Conservation (phyloP, 2,888 invertebrate genomes). For the Pachycephus smyrnensis region DNA sequence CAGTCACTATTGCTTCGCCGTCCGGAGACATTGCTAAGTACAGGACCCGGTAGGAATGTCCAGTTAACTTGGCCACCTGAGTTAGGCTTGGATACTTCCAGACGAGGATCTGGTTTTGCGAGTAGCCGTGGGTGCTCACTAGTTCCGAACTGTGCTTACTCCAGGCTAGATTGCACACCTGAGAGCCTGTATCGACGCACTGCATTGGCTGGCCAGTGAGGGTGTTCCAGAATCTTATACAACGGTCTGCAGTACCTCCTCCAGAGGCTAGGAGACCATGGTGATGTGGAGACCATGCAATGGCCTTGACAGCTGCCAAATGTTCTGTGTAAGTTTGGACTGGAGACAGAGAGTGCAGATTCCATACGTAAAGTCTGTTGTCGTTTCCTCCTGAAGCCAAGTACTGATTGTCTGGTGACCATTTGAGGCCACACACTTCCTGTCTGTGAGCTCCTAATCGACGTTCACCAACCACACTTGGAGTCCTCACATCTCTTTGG, state of each 20-base stretch:
- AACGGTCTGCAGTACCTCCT: conserved; percentile 99
- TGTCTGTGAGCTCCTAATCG: conserved; percentile 93
- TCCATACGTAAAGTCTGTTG: conserved; percentile 94
- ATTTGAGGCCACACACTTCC: conserved; percentile 97
- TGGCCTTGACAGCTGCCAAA: conserved; percentile 97
- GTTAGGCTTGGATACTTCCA: conserved; percentile 99
- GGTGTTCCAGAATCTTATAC: conserved; percentile 98
- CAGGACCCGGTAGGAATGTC: conserved; percentile 95
- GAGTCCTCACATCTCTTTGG: conserved; percentile 92
- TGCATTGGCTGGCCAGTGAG: conserved; percentile 98
- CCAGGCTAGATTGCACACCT: conserved; percentile 99
- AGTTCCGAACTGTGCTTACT: conserved; percentile 98
- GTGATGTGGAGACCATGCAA: conserved; percentile 99
- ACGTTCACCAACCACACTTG: conserved; percentile 80
- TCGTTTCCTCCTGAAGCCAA: conserved; percentile 99
- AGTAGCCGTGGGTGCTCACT: conserved; percentile 98
- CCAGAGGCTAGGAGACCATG: conserved; percentile 96
- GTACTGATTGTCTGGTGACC: conserved; percentile 98
- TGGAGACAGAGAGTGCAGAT: conserved; percentile 86
- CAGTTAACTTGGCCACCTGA: conserved; percentile 96
- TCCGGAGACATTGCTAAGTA: conserved; percentile 97
- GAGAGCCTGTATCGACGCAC: conserved; percentile 96
- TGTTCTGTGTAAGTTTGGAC: conserved; percentile 97
- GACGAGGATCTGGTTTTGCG: conserved; percentile 97
- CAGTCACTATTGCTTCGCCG: conserved; percentile 98